phyloP scores from a whole-genome alignment of 1,140 invertebrate species.

The Drosophila nebulosa region DNA sequence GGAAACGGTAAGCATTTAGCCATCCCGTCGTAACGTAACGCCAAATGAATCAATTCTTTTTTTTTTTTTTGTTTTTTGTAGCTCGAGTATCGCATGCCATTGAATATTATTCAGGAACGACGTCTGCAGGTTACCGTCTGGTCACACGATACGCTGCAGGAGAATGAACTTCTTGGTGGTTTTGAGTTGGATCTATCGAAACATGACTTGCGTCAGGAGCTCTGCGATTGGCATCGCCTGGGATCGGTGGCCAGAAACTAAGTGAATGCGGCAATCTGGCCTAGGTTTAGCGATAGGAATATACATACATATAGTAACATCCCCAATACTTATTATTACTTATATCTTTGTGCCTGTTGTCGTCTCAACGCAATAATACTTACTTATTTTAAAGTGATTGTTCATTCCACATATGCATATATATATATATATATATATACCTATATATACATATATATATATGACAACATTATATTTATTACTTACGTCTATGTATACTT shows the following conservation, averaged over 20 bases:
- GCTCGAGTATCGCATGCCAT: conserved; percentile 93
- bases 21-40: too few species aligned
- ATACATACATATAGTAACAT: conserved; percentile 32
- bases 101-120: conserved; percentile 89
- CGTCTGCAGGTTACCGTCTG: conserved; percentile 95
- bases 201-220: conserved; percentile 89
- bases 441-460: conserved; percentile 18
- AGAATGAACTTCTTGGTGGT: conserved; percentile 96
- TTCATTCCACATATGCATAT: conserved; percentile 61
- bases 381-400: conserved; percentile 71
- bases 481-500: conserved; percentile 3
- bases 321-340: conserved; percentile 26
- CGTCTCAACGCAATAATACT: conserved; percentile 68
- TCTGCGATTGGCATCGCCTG: conserved; percentile 89
- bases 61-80: conserved; percentile 80
- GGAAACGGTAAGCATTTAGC: conserved; percentile 91
- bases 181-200: conserved; percentile 88
- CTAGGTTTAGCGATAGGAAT: conserved; percentile 26
- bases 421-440: conserved; percentile 25
- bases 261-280: conserved; percentile 1
- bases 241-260: conserved; percentile 82
- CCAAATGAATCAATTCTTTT: background rate
- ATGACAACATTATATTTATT: conserved; percentile 20
- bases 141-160: conserved; percentile 96
- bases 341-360: conserved; percentile 64